A percentile compares a stretch with the other conserved stretches of the same genome.
phyloP scores from a whole-genome alignment of 2,888 invertebrate genomes.

The Campaea margaritaria region DNA sequence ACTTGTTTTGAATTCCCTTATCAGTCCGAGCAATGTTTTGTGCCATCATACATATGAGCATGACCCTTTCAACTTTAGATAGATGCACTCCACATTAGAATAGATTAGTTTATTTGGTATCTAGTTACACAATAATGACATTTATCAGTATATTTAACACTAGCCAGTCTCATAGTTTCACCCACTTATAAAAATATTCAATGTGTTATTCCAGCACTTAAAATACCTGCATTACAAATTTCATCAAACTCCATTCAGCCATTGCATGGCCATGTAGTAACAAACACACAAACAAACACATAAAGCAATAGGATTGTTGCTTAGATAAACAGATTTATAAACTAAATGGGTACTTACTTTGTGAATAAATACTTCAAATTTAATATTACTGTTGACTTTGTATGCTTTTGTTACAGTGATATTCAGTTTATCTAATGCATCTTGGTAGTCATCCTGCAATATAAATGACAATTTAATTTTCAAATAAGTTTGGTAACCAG shows the following conservation, averaged over 20 bases:
- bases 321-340: not conserved
- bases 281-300: no score
- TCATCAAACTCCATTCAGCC: no score
- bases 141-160: no score
- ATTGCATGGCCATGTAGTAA: no score
- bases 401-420: conserved; percentile 97
- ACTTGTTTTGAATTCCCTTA: not conserved
- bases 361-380: conserved; percentile 99
- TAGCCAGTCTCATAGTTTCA: no score
- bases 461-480: not conserved
- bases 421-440: conserved; percentile 96
- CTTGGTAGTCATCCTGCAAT: conserved; percentile 96
- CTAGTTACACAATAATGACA: no score
- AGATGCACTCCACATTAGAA: not conserved
- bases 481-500: no score
- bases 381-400: conserved; percentile 97
- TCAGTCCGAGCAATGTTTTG: not conserved
- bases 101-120: not conserved
- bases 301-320: not conserved
- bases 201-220: no score
- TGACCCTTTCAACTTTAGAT: conserved; percentile 1
- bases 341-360: conserved; percentile 84
- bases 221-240: no score
- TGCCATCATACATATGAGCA: not conserved
- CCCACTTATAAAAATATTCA: no score